Base-by-base conservation (phyloP, 35 echinoderm and acorn worm genomes). In the Holothuria glaberrima region DNA sequence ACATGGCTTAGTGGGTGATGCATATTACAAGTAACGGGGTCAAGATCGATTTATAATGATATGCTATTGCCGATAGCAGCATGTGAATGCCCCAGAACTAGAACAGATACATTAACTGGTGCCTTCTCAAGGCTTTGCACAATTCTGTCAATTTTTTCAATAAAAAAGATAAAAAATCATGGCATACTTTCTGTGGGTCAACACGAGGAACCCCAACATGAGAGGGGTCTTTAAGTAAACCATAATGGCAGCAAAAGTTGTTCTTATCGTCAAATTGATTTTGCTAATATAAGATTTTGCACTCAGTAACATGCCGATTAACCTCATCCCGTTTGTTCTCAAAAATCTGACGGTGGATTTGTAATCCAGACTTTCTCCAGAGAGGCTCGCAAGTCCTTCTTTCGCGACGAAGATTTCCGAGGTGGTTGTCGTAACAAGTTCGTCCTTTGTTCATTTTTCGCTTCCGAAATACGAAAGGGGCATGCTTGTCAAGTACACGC, bases 281-380 rank as follows among this genome's bases (percentile, higher is more conserved):
- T 79, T 79, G 75, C 10, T 79, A 79, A 27, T 79, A 79, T 79
- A 45, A 18, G 25, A 79, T 79, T 44, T 79, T 79, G 25, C 36
- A 45, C 41, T 79, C 36, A 79, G 75, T 48, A 18, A 79, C 25
- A 27, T 79, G 27, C 30, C 25, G 30, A 30, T 50, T 79, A 24
- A 79, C 75, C 24, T 79, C 26, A 45, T 45, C 35, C 31, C 75
- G 31, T 30, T 48, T 79, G 1, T 79, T 19, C 41, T 79, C 75
- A 45, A 48, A 45, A 26, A 79, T 56, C 75, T 79, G 75, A 22
- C 75, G 45, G 41, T 79, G 5, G 41, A 79, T n/a, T 45, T 56
- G 75, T 48, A 79, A 56, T 79, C 48, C 48, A 56, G 75, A 79
- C 25, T 79, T 79, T 30, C 63, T 66, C 63, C 63, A 66, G 21